These are phyloP conservation scores for Augochlorella aurata DNA, from an alignment of 2,888 invertebrate genomes.

Conservation along the genomic window DNA sequence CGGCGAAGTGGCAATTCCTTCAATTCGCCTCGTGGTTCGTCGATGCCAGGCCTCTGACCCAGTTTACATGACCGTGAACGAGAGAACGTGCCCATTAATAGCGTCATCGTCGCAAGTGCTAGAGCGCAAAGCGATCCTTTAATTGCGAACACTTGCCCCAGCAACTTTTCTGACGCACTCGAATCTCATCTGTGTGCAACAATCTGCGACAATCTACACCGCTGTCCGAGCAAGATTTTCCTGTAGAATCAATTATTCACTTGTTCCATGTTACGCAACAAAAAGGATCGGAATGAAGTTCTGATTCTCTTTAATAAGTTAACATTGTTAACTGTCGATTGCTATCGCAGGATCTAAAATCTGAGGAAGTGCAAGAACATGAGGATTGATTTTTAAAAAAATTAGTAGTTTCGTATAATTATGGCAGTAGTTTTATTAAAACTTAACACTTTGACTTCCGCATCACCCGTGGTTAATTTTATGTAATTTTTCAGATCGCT, in stretches of 20 bases:
- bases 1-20: slow-evolving; percentile 47
- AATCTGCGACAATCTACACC: slow-evolving; percentile 5
- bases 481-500: too few relatives aligned
- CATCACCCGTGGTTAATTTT: too few relatives aligned
- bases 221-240: background rate
- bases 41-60: slow-evolving; percentile 60
- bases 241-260: background rate
- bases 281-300: background rate
- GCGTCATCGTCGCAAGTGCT: slow-evolving; percentile 41
- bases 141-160: slow-evolving; percentile 53
- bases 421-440: too few relatives aligned
- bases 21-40: slow-evolving; percentile 51
- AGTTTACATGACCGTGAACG: slow-evolving; percentile 66
- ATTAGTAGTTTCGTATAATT: too few relatives aligned
- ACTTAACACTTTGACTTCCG: too few relatives aligned
- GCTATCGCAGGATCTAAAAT: too few relatives aligned
- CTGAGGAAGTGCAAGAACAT: too few relatives aligned
- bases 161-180: slow-evolving; percentile 23
- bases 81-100: slow-evolving; percentile 53
- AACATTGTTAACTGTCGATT: too few relatives aligned
- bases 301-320: too few relatives aligned
- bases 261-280: background rate
- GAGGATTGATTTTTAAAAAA: too few relatives aligned
- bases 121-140: slow-evolving; percentile 52
- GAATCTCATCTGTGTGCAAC: slow-evolving; percentile 10